Conservation (phyloP, 2,797 vertebrate genomes). For the Coendou prehensilis region DNA sequence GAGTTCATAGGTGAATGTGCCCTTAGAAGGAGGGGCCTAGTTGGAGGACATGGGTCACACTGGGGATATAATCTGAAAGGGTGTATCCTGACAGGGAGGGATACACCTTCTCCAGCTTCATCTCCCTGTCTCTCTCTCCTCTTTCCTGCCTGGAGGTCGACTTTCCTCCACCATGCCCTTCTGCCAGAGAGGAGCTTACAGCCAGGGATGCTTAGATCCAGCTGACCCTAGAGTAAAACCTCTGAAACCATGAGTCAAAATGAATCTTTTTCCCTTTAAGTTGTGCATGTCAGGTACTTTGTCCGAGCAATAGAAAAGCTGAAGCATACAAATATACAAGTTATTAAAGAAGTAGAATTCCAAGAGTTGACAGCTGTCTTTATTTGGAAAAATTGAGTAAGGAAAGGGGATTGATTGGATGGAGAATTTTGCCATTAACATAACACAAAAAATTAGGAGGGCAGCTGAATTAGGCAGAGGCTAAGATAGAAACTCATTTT, state of each 20-base stretch:
- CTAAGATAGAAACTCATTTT: background rate
- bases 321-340: background rate
- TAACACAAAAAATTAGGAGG: background rate
- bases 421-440: slow-evolving; percentile 17
- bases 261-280: background rate
- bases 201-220: background rate
- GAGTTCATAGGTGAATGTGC: background rate
- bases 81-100: too few relatives aligned
- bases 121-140: too few relatives aligned
- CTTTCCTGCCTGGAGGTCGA: background rate
- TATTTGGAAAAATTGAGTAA: background rate
- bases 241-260: background rate
- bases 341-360: background rate
- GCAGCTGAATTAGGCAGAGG: background rate
- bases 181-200: background rate
- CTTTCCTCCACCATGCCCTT: background rate
- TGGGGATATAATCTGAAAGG: background rate
- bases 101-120: too few relatives aligned
- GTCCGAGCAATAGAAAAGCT: background rate
- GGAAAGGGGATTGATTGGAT: background rate
- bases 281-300: background rate
- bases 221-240: background rate
- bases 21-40: background rate
- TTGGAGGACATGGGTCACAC: background rate
- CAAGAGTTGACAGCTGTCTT: background rate